Evolutionary conservation across 2,888 invertebrate species (phyloP).

Genomic region (Leptinotarsa juncta): DNA sequence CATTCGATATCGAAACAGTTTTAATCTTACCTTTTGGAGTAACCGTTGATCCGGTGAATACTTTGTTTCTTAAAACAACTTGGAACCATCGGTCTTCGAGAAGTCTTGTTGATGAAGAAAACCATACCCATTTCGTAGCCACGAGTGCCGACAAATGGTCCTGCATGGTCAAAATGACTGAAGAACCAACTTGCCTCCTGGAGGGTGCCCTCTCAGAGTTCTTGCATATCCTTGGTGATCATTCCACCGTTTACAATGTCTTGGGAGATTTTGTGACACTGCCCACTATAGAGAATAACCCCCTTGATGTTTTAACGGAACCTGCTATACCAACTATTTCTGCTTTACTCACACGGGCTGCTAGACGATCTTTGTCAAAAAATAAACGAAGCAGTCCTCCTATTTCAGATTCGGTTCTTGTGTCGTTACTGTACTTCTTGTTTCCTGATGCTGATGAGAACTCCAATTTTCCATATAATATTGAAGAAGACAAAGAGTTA

Average conservation of each 20-base stretch:
- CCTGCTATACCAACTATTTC: constrained; percentile 77
- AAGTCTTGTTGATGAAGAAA: constrained; percentile 87
- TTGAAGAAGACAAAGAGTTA: constrained; percentile 63
- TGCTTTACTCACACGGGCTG: constrained; percentile 69
- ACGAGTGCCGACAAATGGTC: constrained; percentile 84
- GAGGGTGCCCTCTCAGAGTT: constrained; percentile 81
- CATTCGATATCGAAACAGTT: constrained; percentile 68
- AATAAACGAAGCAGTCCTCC: constrained; percentile 75
- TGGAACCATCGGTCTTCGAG: constrained; percentile 91
- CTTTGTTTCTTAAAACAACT: constrained; percentile 81
- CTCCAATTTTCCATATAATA: constrained; percentile 69
- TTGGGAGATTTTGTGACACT: constrained; percentile 68
- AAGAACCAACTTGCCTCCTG: constrained; percentile 80
- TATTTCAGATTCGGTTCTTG: constrained; percentile 79
- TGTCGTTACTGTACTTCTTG: constrained; percentile 82
- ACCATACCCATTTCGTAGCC: constrained; percentile 90
- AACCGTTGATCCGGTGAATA: constrained; percentile 82
- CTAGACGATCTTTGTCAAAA: constrained; percentile 64
- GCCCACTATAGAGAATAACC: constrained; percentile 63
- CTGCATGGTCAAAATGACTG: constrained; percentile 74
- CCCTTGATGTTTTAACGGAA: constrained; percentile 80
- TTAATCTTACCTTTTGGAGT: constrained; percentile 86
- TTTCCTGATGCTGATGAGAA: constrained; percentile 89
- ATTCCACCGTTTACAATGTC: constrained; percentile 67
- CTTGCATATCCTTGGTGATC: constrained; percentile 69